phyloP scores from a whole-genome alignment of 2,797 vertebrate genomes.

The Urophycis tenuis region DNA sequence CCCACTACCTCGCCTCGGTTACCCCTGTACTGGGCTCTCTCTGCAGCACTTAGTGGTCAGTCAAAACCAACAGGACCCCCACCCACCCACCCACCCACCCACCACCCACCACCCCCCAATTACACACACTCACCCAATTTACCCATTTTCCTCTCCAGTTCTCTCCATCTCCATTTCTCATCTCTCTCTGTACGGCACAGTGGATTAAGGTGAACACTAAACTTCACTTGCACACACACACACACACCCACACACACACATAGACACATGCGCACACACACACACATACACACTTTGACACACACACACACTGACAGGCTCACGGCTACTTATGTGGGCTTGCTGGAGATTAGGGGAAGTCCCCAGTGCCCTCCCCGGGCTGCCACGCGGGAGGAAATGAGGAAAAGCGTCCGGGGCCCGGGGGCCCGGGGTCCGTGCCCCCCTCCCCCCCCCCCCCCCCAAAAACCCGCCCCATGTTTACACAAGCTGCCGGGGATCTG shows the following conservation, averaged over 20 bases:
- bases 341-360: slow-evolving; percentile 43
- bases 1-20: not conserved
- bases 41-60: not conserved
- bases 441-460: too few species aligned
- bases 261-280: not conserved
- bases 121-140: too few species aligned
- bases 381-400: slow-evolving; percentile 17
- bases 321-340: slow-evolving; percentile 45
- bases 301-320: slow-evolving; percentile 20
- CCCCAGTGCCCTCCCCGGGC: slow-evolving; percentile 24
- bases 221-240: not conserved
- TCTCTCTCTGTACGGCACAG: not conserved
- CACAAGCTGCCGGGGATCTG: too few species aligned
- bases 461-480: too few species aligned
- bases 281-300: not conserved
- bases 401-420: not conserved
- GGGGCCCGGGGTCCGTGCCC: too few species aligned
- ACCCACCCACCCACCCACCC: too few species aligned
- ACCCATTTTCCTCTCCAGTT: not conserved
- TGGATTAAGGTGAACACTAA: not conserved
- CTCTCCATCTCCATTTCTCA: slow-evolving; percentile 3
- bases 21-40: not conserved
- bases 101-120: not conserved
- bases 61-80: not conserved
- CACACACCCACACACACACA: not conserved